Base-by-base conservation (phyloP, 2,888 invertebrate genomes). In the Perizoma flavofasciatum region DNA sequence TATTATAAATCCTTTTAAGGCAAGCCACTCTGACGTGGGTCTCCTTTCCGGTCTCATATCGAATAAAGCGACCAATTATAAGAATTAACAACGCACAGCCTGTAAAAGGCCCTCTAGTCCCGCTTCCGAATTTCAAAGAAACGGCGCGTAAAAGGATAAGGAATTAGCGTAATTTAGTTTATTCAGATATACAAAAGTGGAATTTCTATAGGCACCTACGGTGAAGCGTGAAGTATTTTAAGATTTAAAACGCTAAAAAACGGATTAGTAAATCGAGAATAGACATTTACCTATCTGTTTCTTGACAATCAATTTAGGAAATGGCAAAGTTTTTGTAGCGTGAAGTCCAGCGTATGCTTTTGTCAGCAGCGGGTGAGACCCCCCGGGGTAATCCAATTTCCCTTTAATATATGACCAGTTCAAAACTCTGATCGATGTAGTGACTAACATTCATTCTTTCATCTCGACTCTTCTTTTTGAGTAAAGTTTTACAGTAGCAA, bases 111-210 rank as follows among this genome's bases (percentile, higher is more conserved):
- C 73, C 75, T 79, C 75, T 77, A 83, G 72, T 77, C 72, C 77
- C 74, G 85, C 91, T 91, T 89, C 90, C 89, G 88, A 87, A 82
- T 85, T 88, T 86, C 84, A 87, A 88, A 85, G 88, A 88, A 89
- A 74, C 69, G 58, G 35, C 63, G 41, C 65, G 61, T 77, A 78
- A 78, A 79, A 81, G 82, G 82, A 82, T 82, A 72, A 74, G 67
- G 76, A 87, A 89, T 89, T 84, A 88, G 69, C 73, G 78, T 82
- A 79, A 88, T 88, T 83, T 77, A 79, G 72, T 79, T 79, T 70
- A 79, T 80, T 77, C 66, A 75, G 64, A 71, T 32, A 63, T 58
- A 73, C 72, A 69, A 73, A 68, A 70, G 65, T 54, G 51, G 52
- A 70, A 69, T 67, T 51, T 55, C 65, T 72, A 60, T 57, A 67